A percentile compares a stretch with the other conserved stretches of the same genome.
phyloP scores from a whole-genome alignment of 2,888 invertebrate genomes.

The Vesta saturnalis region DNA sequence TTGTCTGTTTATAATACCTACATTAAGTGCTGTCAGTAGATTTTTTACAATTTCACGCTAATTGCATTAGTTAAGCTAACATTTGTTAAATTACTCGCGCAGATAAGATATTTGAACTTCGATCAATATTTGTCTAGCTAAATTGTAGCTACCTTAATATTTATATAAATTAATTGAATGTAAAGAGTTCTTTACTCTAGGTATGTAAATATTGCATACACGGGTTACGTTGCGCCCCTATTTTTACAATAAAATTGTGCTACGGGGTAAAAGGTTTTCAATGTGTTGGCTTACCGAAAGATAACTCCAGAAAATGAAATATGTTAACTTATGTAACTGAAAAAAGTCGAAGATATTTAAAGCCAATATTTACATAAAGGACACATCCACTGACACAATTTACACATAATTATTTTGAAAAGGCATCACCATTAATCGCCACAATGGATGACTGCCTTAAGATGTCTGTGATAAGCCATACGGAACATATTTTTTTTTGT shows the following conservation, averaged over 20 bases:
- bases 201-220: slow-evolving; percentile 1
- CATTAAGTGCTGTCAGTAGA: neutral
- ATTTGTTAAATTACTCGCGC: slow-evolving; percentile 1
- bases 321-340: neutral
- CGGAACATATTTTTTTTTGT: slow-evolving; percentile 40
- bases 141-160: neutral
- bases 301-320: slow-evolving; percentile 22
- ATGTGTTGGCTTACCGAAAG: slow-evolving; percentile 18
- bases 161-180: neutral
- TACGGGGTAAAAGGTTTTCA: neutral
- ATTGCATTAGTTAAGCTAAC: neutral
- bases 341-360: slow-evolving; percentile 15
- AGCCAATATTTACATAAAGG: slow-evolving; percentile 36
- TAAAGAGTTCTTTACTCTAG: neutral
- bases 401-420: slow-evolving; percentile 40
- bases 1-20: neutral
- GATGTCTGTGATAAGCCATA: slow-evolving; percentile 35
- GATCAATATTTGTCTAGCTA: slow-evolving; percentile 3
- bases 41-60: neutral
- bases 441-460: slow-evolving; percentile 25
- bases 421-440: slow-evolving; percentile 26
- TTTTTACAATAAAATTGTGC: neutral
- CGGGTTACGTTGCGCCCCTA: neutral
- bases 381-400: slow-evolving; percentile 40
- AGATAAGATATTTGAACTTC: slow-evolving; percentile 11